Base-by-base conservation (phyloP, 2,113 vertebrate genomes). In the Hippocampus zosterae region DNA sequence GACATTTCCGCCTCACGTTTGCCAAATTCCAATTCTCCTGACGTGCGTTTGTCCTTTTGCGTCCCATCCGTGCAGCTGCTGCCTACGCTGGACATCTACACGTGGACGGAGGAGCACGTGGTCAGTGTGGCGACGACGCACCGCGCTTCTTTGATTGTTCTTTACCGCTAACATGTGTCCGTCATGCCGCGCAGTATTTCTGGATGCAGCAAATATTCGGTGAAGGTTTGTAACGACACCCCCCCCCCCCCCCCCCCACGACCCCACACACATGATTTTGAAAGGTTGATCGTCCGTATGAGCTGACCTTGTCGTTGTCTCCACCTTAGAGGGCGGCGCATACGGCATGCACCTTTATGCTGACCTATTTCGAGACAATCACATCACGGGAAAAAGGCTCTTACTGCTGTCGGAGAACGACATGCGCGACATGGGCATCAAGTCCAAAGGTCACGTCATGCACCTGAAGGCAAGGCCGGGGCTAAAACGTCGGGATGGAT, bases 61-160 rank as follows among this genome's bases (percentile, higher is more conserved):
- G 70, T 87, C 90, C 90, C 78, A 78, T 37, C 33, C 33, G 33
- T 60, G 21, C 92, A 99, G 97, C 85, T 99, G 92, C 93, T 99
- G 85, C 97, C 97, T 77, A 96, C 93, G 71, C 94, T 96, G 86
- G 95, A 97, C 85, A 98, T 99, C 81, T 92, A 94, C 76, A 87
- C 94, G 1, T 99, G 97, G 97, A 96, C 94, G 0, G 96, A 99
- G 83, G 96, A 98, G 66, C 94, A 98, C 68, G 97, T 99, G 95
- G 97, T 99, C 89, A 94, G 96, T 84, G 44, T 78, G n/a, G 67
- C 64, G 42, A 19, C 19, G 56, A 27, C 25, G 23, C 29, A 37
- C 69, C 5, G 3, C 7, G 19, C 8, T 0, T 12, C 3, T 27
- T 64, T 57, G 27, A 0, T 11, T 18, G 1, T 40, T n/a, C 25